Evolutionary conservation across 2,113 vertebrate species (phyloP).

Genomic region (Mormoops blainvillei): DNA sequence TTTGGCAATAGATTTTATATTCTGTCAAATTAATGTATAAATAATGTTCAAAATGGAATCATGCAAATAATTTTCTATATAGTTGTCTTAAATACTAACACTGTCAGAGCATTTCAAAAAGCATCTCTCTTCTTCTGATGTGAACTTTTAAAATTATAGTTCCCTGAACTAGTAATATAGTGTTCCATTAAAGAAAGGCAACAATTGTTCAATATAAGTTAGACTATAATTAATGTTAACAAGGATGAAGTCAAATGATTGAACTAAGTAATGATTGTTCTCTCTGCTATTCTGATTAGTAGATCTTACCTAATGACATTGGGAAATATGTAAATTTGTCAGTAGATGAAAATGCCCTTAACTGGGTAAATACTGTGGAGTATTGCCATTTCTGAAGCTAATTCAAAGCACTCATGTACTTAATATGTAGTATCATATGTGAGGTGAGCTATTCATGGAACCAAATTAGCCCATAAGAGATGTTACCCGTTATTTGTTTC

Average conservation of each 20-base stretch:
- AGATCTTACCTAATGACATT: slow-evolving; percentile 75
- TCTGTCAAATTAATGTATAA: slow-evolving; percentile 66
- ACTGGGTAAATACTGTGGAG: slow-evolving; percentile 79
- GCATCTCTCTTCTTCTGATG: background rate
- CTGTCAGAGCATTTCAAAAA: slow-evolving; percentile 24
- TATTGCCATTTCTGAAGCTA: slow-evolving; percentile 77
- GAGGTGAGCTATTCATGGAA: slow-evolving; percentile 76
- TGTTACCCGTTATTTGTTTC: slow-evolving; percentile 73
- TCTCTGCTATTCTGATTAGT: slow-evolving; percentile 75
- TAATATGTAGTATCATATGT: slow-evolving; percentile 71
- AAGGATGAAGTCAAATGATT: slow-evolving; percentile 70
- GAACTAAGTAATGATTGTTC: slow-evolving; percentile 70
- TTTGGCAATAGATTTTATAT: slow-evolving; percentile 67
- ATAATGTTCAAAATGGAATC: slow-evolving; percentile 43
- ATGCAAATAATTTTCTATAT: slow-evolving; percentile 23
- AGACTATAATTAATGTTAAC: slow-evolving; percentile 68
- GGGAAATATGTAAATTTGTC: slow-evolving; percentile 82
- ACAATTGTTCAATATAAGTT: slow-evolving; percentile 73
- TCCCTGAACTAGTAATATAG: slow-evolving; percentile 39
- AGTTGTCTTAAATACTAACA: slow-evolving; percentile 30
- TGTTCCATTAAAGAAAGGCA: slow-evolving; percentile 66
- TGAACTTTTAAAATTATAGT: slow-evolving; percentile 49
- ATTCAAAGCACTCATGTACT: slow-evolving; percentile 76
- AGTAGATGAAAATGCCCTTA: slow-evolving; percentile 83
- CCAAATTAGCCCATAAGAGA: slow-evolving; percentile 78